phyloP scores from a whole-genome alignment of 2,797 vertebrate species.

The Onychomys torridus region DNA sequence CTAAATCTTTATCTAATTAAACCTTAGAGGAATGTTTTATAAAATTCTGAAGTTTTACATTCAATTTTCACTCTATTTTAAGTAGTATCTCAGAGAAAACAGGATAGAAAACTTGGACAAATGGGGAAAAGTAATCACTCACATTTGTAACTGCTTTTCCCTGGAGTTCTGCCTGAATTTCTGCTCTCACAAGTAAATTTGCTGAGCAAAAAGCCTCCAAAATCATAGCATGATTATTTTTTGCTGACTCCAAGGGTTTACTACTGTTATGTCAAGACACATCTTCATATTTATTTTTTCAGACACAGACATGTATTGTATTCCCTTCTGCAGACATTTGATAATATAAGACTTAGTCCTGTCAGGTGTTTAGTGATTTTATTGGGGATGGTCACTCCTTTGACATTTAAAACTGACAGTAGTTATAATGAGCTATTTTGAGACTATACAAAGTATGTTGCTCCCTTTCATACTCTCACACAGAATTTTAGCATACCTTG shows the following conservation, averaged over 20 bases:
- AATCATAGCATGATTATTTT: neutral
- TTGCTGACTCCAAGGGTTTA: neutral
- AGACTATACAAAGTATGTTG: neutral
- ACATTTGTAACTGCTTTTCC: neutral
- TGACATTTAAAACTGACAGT: neutral
- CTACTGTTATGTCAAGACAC: neutral
- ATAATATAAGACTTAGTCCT: neutral
- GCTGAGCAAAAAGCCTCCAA: neutral
- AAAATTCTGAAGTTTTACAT: neutral
- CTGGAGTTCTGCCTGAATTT: neutral
- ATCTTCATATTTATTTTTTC: neutral
- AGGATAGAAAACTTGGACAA: neutral
- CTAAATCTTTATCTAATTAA: neutral
- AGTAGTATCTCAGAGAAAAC: neutral
- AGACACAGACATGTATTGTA: neutral
- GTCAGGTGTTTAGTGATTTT: neutral
- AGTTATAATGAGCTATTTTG: neutral
- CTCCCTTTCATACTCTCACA: neutral
- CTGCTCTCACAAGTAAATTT: neutral
- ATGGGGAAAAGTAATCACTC: neutral
- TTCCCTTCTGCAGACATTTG: neutral
- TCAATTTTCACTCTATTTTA: conserved; percentile 33
- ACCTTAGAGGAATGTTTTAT: neutral
- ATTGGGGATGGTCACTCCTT: neutral
- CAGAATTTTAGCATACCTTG: neutral